Evolutionary conservation across 2,888 invertebrate species (phyloP).

Genomic region (Lacanobia oleracea): DNA sequence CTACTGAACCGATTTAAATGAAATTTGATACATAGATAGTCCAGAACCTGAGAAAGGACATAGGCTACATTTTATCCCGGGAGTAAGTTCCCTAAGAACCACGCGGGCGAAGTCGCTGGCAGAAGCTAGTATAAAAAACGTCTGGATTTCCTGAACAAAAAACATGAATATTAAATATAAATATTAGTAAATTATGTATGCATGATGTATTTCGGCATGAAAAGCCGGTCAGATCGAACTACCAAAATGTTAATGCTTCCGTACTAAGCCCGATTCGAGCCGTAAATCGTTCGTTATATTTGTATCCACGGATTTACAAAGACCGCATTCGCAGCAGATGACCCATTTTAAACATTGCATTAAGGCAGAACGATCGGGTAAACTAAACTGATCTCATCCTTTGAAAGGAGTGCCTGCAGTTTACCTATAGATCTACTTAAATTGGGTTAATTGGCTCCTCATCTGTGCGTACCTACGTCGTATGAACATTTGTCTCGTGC

Average conservation of each 20-base stretch:
- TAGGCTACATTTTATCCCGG: too few species aligned
- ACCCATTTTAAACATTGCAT: neutral
- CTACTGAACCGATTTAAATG: too few species aligned
- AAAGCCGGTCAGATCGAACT: neutral
- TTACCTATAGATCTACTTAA: neutral
- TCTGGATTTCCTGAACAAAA: too few species aligned
- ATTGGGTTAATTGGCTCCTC: constrained; percentile 9
- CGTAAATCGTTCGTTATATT: neutral
- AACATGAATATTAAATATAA: too few species aligned
- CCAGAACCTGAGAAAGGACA: too few species aligned
- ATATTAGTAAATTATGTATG: too few species aligned
- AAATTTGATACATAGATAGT: too few species aligned
- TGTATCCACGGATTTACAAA: neutral
- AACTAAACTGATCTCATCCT: neutral
- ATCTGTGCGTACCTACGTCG: neutral
- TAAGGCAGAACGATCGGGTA: too few species aligned
- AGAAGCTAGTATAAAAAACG: neutral
- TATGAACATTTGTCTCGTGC: neutral
- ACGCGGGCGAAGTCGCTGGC: too few species aligned
- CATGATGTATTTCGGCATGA: too few species aligned
- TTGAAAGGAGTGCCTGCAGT: neutral
- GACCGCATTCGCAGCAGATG: too few species aligned
- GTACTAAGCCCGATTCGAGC: neutral
- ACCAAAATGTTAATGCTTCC: neutral
- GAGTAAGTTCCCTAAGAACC: too few species aligned